phyloP scores from a whole-genome alignment of 2,797 vertebrate species.

The Sebastes kiyomatsui region DNA sequence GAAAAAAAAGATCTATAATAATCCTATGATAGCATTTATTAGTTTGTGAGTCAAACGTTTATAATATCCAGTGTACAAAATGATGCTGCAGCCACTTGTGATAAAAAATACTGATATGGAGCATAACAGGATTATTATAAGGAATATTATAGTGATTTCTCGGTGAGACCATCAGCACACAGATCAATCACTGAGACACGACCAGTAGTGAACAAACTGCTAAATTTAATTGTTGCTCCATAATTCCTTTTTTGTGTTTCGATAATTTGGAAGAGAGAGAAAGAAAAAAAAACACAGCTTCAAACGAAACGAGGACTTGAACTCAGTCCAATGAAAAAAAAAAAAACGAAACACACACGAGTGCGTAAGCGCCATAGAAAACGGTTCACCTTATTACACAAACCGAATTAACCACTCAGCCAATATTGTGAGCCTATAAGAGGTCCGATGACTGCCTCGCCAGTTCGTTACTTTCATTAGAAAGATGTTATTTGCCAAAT shows the following conservation, averaged over 20 bases:
- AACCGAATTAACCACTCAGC: constrained; percentile 85
- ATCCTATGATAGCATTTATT: background rate
- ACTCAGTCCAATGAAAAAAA: constrained; percentile 30
- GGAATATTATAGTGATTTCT: background rate
- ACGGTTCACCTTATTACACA: constrained; percentile 78
- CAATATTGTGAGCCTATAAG: constrained; percentile 85
- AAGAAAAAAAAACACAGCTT: background rate
- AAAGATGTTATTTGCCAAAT: constrained; percentile 91
- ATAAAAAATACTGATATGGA: background rate
- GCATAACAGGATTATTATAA: constrained; percentile 1
- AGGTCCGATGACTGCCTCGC: constrained; percentile 87
- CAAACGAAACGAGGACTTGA: constrained; percentile 52
- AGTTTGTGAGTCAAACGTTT: background rate
- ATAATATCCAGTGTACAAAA: constrained; percentile 13
- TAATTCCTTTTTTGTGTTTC: constrained; percentile 41
- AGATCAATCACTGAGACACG: constrained; percentile 22
- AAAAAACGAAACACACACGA: background rate
- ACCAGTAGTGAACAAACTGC: constrained; percentile 7
- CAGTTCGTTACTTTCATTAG: constrained; percentile 96
- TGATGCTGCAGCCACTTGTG: background rate
- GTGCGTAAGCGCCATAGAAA: constrained; percentile 53
- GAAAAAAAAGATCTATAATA: constrained; percentile 31
- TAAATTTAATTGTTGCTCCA: constrained; percentile 33
- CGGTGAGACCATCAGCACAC: background rate
- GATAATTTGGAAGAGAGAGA: constrained; percentile 24